phyloP scores from a whole-genome alignment of 2,113 vertebrate species.

The Scortum barcoo region DNA sequence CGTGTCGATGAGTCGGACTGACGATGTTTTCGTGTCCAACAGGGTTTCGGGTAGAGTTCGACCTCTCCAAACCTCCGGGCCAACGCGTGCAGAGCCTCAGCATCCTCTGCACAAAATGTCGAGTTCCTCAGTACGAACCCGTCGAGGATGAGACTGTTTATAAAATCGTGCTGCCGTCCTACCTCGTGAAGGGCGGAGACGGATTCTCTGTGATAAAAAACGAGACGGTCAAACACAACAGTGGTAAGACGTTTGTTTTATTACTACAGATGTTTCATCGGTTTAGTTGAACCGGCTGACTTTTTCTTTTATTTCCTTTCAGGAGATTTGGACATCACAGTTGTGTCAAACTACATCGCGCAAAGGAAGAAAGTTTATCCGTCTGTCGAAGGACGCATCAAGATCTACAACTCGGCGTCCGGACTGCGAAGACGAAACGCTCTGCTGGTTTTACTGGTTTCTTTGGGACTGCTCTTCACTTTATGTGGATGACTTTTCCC shows the following conservation, averaged over 20 bases:
- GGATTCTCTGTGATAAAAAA: slow-evolving; percentile 88
- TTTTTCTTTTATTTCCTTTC: not conserved
- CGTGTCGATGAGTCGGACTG: not conserved
- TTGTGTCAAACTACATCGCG: slow-evolving; percentile 88
- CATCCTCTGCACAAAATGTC: slow-evolving; percentile 89
- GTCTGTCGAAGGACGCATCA: slow-evolving; percentile 90
- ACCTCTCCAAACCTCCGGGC: slow-evolving; percentile 82
- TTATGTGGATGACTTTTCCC: not conserved
- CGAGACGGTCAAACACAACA: slow-evolving; percentile 87
- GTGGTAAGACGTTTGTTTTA: slow-evolving; percentile 83
- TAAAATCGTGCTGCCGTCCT: slow-evolving; percentile 87
- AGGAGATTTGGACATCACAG: slow-evolving; percentile 89
- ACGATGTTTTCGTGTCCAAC: not conserved
- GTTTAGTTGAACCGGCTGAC: not conserved
- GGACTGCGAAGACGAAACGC: slow-evolving; percentile 9
- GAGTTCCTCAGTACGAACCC: slow-evolving; percentile 87
- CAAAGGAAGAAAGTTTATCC: slow-evolving; percentile 88
- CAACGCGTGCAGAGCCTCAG: slow-evolving; percentile 83
- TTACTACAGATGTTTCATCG: too few species aligned
- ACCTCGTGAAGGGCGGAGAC: slow-evolving; percentile 89
- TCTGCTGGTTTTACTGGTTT: slow-evolving; percentile 38
- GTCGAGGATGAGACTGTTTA: slow-evolving; percentile 84
- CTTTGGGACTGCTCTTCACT: slow-evolving; percentile 58
- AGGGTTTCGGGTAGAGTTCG: slow-evolving; percentile 91
- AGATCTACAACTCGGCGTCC: slow-evolving; percentile 73